Percentiles rank a stretch among this genome's conserved stretches.
Evolutionary conservation across 1,140 invertebrate species (phyloP).

Genomic region (Galleria mellonella): DNA sequence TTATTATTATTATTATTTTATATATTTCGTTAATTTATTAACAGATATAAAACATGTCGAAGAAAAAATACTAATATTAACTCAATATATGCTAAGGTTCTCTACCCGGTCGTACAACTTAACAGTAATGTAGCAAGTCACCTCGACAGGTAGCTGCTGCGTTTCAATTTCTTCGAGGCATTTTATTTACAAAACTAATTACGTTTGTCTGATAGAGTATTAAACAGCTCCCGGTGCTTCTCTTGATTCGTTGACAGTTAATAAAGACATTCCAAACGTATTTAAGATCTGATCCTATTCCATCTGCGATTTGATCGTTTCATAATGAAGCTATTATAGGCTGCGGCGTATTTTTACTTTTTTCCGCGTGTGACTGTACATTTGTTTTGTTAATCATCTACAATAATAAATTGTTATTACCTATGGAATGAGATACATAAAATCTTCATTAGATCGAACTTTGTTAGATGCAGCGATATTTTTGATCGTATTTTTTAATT

Average conservation of each 20-base stretch:
- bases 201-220: conserved; percentile 68
- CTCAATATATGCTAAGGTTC: too few species aligned
- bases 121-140: conserved; percentile 54
- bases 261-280: conserved; percentile 69
- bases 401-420: conserved; percentile 23
- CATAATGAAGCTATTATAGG: conserved; percentile 40
- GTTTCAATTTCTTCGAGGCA: conserved; percentile 70
- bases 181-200: conserved; percentile 74
- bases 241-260: conserved; percentile 67
- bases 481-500: conserved; percentile 31
- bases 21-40: too few species aligned
- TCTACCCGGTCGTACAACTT: too few species aligned
- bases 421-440: conserved; percentile 24
- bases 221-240: conserved; percentile 53
- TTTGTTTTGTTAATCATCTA: conserved; percentile 19
- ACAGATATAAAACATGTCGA: too few species aligned
- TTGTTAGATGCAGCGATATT: conserved; percentile 3
- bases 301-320: conserved; percentile 39
- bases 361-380: conserved; percentile 20
- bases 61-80: too few species aligned
- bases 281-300: conserved; percentile 52
- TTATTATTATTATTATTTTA: too few species aligned
- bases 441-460: conserved; percentile 14
- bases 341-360: conserved; percentile 21
- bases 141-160: conserved; percentile 59